Evolutionary conservation across 2,888 invertebrate species (phyloP).

Genomic region (Halictus quadricinctus): DNA sequence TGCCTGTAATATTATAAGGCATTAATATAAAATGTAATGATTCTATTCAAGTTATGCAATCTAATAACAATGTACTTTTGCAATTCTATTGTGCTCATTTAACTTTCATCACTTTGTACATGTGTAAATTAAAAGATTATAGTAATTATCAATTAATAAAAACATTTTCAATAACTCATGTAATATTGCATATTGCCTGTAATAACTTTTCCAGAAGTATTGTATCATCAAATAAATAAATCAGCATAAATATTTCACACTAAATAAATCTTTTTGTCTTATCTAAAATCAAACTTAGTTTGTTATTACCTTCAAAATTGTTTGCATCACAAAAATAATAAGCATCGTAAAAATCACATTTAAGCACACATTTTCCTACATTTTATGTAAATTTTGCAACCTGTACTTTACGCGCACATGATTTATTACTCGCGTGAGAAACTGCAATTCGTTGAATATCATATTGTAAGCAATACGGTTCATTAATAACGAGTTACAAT

Average conservation of each 20-base stretch:
- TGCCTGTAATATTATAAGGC: neutral
- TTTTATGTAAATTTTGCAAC: neutral
- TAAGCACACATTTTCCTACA: neutral
- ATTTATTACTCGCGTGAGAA: neutral
- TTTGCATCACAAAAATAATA: neutral
- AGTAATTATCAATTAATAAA: neutral
- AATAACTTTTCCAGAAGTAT: neutral
- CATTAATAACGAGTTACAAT: constrained; percentile 42
- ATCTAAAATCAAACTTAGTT: neutral
- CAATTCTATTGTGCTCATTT: neutral
- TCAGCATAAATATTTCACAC: neutral
- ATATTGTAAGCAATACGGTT: constrained; percentile 18
- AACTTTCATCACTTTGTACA: neutral
- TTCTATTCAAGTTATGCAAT: neutral
- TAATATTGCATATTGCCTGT: too few relatives aligned
- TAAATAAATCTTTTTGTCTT: neutral
- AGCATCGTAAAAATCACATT: neutral
- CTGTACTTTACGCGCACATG: neutral
- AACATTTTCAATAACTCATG: neutral
- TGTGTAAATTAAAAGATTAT: neutral
- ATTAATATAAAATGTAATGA: neutral
- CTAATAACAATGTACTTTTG: neutral
- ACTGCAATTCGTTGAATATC: neutral
- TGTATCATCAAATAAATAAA: neutral
- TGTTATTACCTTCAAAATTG: neutral